Conservation (phyloP, 2,113 vertebrate species). For the Progne subis region DNA sequence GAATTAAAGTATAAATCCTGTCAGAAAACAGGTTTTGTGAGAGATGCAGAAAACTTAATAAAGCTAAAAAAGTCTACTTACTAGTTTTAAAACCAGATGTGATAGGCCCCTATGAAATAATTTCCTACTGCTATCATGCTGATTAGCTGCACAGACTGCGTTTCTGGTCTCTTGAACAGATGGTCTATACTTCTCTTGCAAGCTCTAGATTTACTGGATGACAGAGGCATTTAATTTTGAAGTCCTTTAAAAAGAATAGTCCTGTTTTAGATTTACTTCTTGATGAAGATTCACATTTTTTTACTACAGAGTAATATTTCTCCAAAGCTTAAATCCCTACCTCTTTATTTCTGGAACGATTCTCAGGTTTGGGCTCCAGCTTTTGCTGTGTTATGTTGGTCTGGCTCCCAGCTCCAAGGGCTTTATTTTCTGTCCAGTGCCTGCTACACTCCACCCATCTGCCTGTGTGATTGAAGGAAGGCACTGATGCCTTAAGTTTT, state of each 20-base stretch:
- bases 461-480: not conserved
- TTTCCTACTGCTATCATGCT: not conserved
- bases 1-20: not conserved
- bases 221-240: not conserved
- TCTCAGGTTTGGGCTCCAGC: not conserved
- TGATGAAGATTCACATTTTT: conserved; percentile 3
- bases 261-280: not conserved
- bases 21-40: not conserved
- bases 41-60: not conserved
- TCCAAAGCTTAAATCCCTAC: not conserved
- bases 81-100: conserved; percentile 13
- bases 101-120: not conserved
- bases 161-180: conserved; percentile 17
- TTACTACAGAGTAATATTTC: not conserved
- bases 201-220: not conserved
- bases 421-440: conserved; percentile 8
- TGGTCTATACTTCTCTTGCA: not conserved
- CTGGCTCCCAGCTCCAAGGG: not conserved
- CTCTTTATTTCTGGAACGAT: conserved; percentile 8
- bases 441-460: not conserved
- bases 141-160: conserved; percentile 13
- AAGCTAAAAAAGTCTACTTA: not conserved
- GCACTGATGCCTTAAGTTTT: not conserved
- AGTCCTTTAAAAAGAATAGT: not conserved
- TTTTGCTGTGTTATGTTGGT: not conserved